Evolutionary conservation across 2,797 vertebrate genomes (phyloP).

Genomic region (Ctenopoma multispine): DNA sequence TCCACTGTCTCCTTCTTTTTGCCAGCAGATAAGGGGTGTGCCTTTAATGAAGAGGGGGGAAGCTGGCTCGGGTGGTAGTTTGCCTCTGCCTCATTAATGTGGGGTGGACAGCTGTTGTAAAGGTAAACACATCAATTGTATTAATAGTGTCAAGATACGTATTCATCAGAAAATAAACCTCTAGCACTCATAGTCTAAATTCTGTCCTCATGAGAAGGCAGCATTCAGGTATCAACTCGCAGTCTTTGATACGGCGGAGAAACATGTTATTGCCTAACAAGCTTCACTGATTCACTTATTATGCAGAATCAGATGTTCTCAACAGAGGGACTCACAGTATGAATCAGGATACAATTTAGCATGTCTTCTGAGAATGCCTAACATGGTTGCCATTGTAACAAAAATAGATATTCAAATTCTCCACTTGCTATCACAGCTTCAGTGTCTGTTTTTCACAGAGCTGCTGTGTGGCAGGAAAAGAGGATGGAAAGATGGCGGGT

Average conservation of each 20-base stretch:
- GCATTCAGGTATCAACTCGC: conserved; percentile 12
- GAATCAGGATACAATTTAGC: conserved; percentile 54
- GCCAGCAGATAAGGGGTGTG: conserved; percentile 39
- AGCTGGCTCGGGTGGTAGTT: conserved; percentile 51
- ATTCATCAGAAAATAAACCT: conserved; percentile 45
- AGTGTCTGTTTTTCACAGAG: conserved; percentile 59
- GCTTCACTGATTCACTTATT: conserved; percentile 62
- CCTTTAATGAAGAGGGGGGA: conserved; percentile 52
- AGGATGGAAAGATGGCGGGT: conserved; percentile 49
- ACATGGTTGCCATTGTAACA: conserved; percentile 59
- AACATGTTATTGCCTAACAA: conserved; percentile 50
- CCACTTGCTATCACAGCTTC: conserved; percentile 46
- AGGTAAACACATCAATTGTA: conserved; percentile 60
- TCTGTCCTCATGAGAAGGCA: conserved; percentile 25
- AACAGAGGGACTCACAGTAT: conserved; percentile 31
- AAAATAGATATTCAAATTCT: conserved; percentile 71
- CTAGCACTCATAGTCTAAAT: conserved; percentile 22
- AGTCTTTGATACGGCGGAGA: conserved; percentile 33
- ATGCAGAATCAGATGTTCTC: conserved; percentile 62
- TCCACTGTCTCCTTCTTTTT: conserved; percentile 36
- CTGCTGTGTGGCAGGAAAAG: conserved; percentile 62
- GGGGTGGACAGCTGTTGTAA: conserved; percentile 62
- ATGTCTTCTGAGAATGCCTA: conserved; percentile 61
- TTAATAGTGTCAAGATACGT: conserved; percentile 59
- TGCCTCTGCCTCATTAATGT: conserved; percentile 65